Base-by-base conservation (phyloP, 1,140 invertebrate genomes). In the Hyles vespertilio region DNA sequence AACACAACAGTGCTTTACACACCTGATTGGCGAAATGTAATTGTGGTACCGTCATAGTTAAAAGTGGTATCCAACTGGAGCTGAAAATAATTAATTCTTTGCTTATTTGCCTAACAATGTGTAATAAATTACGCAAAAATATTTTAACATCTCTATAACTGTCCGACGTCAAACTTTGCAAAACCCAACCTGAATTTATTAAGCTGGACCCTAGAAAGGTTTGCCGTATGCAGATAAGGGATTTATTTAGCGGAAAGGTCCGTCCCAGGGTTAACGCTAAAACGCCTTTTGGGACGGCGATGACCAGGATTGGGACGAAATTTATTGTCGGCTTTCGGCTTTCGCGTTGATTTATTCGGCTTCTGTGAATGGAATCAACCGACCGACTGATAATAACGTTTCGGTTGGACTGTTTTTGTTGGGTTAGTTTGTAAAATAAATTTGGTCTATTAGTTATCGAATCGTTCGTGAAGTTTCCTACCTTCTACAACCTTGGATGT, bases 211-310 rank as follows among this genome's bases (percentile, higher is more conserved):
- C 82, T 82, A 77, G 80, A 83, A 88, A 88, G 85, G 85, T 88
- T 87, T 84, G 85, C 84, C 84, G 81, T 87, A 88, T 88, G 84
- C 82, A 88, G 85, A 88, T 88, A 88, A 88, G 85, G 82, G 84
- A 88, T 88, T 88, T 88, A 88, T 88, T 87, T 85, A 88, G 85
- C 84, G 82, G 82, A 88, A 88, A 87, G 84, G 84, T 88, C 84
- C 84, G 79, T 81, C 81, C 79, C 74, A 56, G 78, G 81, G 81
- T 85, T 82, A 84, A 70, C 78, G 68, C 79, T 77, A 76, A 77
- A 81, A 79, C 77, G 82, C 76, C 77, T 77, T 74, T 81, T 70
- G 81, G 84, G 80, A 79, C 81, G 71, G 59, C 73, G 82, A 84
- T 87, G 84, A 84, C 83, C 84, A 87, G 80, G 79, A 82, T 84